A percentile compares a stretch with the other conserved stretches of the same genome.
Evolutionary conservation across 2,113 vertebrate species (phyloP).

Genomic region (Caracal caracal): DNA sequence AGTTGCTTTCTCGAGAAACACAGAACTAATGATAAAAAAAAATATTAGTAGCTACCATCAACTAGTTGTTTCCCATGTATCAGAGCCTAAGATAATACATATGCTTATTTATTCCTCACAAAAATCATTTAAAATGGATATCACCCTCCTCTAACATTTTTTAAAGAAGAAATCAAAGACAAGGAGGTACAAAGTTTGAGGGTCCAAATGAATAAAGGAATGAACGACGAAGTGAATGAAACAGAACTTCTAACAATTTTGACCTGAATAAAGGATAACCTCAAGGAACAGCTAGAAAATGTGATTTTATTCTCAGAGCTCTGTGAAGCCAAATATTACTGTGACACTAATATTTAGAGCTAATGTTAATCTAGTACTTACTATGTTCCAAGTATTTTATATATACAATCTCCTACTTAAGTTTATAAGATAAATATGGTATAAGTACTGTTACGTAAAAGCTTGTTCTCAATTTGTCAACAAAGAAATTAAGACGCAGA

Average conservation of each 20-base stretch:
- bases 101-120: not conserved
- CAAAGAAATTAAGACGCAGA: not conserved
- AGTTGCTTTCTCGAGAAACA: constrained; percentile 28
- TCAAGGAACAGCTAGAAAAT: not conserved
- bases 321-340: not conserved
- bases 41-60: not conserved
- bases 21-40: not conserved
- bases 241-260: not conserved
- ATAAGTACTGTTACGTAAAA: not conserved
- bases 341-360: not conserved
- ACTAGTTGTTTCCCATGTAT: not conserved
- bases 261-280: not conserved
- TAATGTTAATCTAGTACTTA: not conserved
- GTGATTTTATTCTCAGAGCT: not conserved
- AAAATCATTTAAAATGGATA: not conserved
- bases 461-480: not conserved
- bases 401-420: not conserved
- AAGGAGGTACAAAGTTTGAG: not conserved
- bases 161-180: not conserved
- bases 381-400: not conserved
- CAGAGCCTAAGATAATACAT: not conserved
- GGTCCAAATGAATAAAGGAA: not conserved
- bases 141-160: not conserved
- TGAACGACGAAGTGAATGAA: not conserved
- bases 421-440: not conserved